Conservation (phyloP, 2,888 invertebrate genomes). For the Lasioglossum oenotherae region DNA sequence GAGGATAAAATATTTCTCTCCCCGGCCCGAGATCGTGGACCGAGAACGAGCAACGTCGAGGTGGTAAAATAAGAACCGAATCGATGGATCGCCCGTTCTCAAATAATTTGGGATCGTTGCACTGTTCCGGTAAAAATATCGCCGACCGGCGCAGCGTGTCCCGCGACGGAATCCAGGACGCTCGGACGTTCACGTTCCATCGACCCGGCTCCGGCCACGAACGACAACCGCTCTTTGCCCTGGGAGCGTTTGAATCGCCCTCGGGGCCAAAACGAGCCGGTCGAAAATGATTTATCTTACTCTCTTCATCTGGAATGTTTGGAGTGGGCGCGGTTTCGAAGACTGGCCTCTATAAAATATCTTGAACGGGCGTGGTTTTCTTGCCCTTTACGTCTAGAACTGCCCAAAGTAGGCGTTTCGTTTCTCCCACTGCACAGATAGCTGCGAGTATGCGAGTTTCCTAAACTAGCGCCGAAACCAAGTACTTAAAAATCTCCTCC, state of each 20-base stretch:
- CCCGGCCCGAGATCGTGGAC: not conserved
- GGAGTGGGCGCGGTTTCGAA: not conserved
- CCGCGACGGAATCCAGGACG: constrained; percentile 3
- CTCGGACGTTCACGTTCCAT: constrained; percentile 4
- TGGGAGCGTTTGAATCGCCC: not conserved
- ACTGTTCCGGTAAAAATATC: constrained; percentile 12
- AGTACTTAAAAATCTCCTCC: not conserved
- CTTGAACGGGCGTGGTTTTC: not conserved
- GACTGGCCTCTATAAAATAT: no score
- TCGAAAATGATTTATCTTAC: no score
- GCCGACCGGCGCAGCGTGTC: not conserved
- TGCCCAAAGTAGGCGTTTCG: not conserved
- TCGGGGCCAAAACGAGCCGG: not conserved
- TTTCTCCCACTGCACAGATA: not conserved
- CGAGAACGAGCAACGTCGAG: not conserved
- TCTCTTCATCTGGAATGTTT: no score
- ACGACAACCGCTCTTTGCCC: not conserved
- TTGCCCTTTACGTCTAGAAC: not conserved
- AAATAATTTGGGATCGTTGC: constrained; percentile 17
- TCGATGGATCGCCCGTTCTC: not conserved
- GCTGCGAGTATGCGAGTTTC: not conserved
- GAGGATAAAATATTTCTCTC: not conserved
- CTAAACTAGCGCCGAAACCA: not conserved
- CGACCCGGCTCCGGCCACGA: not conserved
- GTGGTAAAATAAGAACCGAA: not conserved